Conservation (phyloP, 2,113 vertebrate species). For the Gasterosteus nipponicus region DNA sequence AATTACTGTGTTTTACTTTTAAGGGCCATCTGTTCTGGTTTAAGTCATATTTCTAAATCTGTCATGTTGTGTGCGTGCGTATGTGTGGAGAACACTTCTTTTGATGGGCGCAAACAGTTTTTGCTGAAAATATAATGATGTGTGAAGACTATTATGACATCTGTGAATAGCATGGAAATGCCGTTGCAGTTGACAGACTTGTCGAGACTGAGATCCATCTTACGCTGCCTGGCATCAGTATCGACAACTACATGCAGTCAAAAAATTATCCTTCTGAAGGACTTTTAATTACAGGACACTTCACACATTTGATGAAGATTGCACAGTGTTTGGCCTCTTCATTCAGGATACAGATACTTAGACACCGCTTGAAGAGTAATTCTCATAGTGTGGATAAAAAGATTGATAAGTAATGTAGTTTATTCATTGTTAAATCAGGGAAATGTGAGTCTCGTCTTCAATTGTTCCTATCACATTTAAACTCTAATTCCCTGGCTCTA, state of each 20-base stretch:
- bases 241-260: constrained; percentile 30
- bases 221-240: constrained; percentile 8
- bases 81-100: constrained; percentile 40
- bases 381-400: constrained; percentile 47
- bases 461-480: neutral
- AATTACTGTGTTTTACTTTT: constrained; percentile 82
- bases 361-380: constrained; percentile 15
- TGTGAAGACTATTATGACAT: constrained; percentile 65
- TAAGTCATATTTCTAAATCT: constrained; percentile 79
- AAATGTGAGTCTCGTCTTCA: neutral
- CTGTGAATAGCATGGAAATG: constrained; percentile 42
- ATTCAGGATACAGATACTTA: constrained; percentile 24
- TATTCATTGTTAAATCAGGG: constrained; percentile 23
- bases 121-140: constrained; percentile 62
- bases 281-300: constrained; percentile 37
- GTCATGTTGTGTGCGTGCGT: constrained; percentile 56
- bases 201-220: constrained; percentile 22
- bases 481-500: neutral
- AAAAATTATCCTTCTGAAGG: constrained; percentile 39
- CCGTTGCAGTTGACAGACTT: constrained; percentile 46
- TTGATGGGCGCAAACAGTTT: constrained; percentile 62
- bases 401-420: constrained; percentile 53
- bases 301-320: constrained; percentile 25
- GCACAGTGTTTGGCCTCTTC: constrained; percentile 14
- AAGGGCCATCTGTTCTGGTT: constrained; percentile 82